Base-by-base conservation (phyloP, 2,888 invertebrate genomes). In the Trissolcus brochymenae region DNA sequence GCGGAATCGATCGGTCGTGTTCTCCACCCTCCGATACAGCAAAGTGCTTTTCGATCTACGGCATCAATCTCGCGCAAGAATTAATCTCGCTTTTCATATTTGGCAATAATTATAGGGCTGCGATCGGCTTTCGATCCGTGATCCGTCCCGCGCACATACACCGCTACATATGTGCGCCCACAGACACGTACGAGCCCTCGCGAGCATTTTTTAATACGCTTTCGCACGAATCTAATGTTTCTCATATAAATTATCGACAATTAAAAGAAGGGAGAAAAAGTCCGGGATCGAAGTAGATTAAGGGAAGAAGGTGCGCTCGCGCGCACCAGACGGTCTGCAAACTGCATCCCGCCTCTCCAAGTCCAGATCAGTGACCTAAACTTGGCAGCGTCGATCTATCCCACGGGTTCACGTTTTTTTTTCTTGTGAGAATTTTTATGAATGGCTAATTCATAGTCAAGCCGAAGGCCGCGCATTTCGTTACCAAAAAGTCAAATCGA, bases 181-280 rank as follows among this genome's bases (percentile, higher is more conserved):
- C 41, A 55, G 25, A 49, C 21, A 56, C 53, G 40, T 7, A 16
- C 1, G 9, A 17, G 6, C 17, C 51, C 70, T 19, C 74, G 71
- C 80, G 73, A 55, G 70, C 70, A 61, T 46, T 74, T 79, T 86
- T 88, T 88, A 87, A 89, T 88, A 88, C 86, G 84, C 84, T 89
- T 89, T 89, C 88, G 89, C 89, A 88, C 89, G 89, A 88, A 87
- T 88, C 88, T 88, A 89, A 89, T 88, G 88, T 88, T 89, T 89
- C 88, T 84, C 87, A 85, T 86, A 87, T 86, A 88, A 88, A 88
- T 89, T 88, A 88, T 87, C 86, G 86, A 87, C 87, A 88, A 89
- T 89, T 89, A 88, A 89, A 88, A 84, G 81, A 81, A 79, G 83
- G 82, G 70, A 77, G 82, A 84, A 86, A 85, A 84, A 78, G 73